Conservation (phyloP, 1,140 invertebrate species). For the Drosophila fuyamai region DNA sequence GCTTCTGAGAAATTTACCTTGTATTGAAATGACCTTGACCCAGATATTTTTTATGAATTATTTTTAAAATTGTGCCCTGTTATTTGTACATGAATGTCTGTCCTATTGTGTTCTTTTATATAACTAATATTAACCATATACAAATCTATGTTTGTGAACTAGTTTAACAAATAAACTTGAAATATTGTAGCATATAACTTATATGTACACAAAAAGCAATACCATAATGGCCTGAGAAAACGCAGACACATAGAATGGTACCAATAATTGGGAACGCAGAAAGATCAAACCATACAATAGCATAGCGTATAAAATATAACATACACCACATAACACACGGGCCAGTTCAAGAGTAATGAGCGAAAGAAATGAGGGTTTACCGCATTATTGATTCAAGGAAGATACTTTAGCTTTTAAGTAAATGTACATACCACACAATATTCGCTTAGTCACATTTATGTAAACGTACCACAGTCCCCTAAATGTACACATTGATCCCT, state of each 20-base stretch:
- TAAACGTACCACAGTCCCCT: conserved; percentile 4
- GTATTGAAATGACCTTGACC: neutral
- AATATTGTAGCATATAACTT: conserved; percentile 20
- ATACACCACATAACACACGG: conserved; percentile 7
- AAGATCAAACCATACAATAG: conserved; percentile 1
- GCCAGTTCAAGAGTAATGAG: conserved; percentile 14
- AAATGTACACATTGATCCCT: conserved; percentile 1
- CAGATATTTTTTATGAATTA: neutral
- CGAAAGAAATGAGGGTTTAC: neutral
- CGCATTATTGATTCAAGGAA: neutral
- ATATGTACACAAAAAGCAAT: conserved; percentile 27
- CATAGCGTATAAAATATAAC: neutral
- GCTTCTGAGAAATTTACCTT: neutral
- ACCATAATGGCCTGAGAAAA: conserved; percentile 38
- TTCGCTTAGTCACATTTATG: conserved; percentile 10
- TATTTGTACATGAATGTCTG: conserved; percentile 18
- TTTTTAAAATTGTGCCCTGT: conserved; percentile 35
- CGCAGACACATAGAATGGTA: conserved; percentile 17
- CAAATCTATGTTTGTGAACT: conserved; percentile 22
- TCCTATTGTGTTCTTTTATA: conserved; percentile 6
- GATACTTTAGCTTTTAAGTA: conserved; percentile 20
- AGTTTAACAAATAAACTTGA: conserved; percentile 28
- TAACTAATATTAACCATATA: conserved; percentile 15
- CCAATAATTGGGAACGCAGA: neutral
- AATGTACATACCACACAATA: conserved; percentile 30